Evolutionary conservation across 2,113 vertebrate species (phyloP).

Genomic region (Myiozetetes cayanensis): DNA sequence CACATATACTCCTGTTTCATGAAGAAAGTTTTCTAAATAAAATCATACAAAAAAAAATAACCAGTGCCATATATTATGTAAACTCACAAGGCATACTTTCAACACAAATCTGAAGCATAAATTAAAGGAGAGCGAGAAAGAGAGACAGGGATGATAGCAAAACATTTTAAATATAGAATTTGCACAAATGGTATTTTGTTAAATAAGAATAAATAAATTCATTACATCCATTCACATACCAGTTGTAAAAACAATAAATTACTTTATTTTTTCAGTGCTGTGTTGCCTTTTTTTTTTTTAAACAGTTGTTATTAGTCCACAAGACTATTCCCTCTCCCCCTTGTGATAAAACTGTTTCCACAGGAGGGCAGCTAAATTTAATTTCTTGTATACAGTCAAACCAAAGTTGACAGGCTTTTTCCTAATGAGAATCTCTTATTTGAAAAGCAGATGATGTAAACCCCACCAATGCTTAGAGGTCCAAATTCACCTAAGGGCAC

Average conservation of each 20-base stretch:
- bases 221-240: slow-evolving; percentile 90
- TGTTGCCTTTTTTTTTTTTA: slow-evolving; percentile 70
- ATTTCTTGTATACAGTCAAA: neutral
- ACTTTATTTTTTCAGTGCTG: slow-evolving; percentile 96
- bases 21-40: slow-evolving; percentile 68
- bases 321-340: slow-evolving; percentile 55
- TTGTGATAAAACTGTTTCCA: slow-evolving; percentile 76
- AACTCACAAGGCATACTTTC: slow-evolving; percentile 76
- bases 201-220: slow-evolving; percentile 99
- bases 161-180: slow-evolving; percentile 81
- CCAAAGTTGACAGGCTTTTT: neutral
- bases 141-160: slow-evolving; percentile 66
- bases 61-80: slow-evolving; percentile 77
- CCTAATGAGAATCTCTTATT: neutral
- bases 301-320: slow-evolving; percentile 60
- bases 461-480: neutral
- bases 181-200: slow-evolving; percentile 84
- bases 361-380: slow-evolving; percentile 64
- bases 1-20: slow-evolving; percentile 59
- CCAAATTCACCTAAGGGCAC: neutral
- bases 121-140: slow-evolving; percentile 68
- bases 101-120: slow-evolving; percentile 78
- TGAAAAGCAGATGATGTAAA: neutral
- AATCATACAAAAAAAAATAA: slow-evolving; percentile 68
- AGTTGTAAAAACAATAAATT: slow-evolving; percentile 99